Evolutionary conservation across 2,888 invertebrate species (phyloP).

Genomic region (Ormyrus thymus): DNA sequence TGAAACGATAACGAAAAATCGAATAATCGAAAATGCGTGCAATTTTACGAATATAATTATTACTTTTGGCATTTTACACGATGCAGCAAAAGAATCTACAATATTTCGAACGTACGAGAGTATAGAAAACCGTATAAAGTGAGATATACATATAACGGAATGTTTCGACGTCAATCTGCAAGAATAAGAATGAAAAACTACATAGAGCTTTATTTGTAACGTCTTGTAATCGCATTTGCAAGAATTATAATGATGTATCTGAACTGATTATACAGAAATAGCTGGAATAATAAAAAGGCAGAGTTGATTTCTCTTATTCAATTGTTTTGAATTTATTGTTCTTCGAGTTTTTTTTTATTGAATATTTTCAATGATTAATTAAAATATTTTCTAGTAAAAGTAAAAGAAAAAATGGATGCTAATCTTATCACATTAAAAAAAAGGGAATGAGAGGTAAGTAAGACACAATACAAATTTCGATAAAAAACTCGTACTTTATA

Average conservation of each 20-base stretch:
- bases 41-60: constrained; percentile 45
- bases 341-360: not conserved
- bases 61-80: constrained; percentile 40
- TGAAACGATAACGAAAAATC: constrained; percentile 27
- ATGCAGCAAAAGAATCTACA: constrained; percentile 9
- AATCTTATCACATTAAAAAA: not conserved
- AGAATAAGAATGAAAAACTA: constrained; percentile 33
- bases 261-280: constrained; percentile 56
- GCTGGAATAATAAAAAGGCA: constrained; percentile 54
- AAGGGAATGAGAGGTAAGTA: constrained; percentile 17
- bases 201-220: constrained; percentile 52
- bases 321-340: constrained; percentile 20
- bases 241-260: constrained; percentile 53
- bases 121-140: constrained; percentile 9
- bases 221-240: constrained; percentile 49
- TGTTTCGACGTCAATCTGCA: constrained; percentile 36
- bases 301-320: constrained; percentile 49
- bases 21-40: constrained; percentile 23
- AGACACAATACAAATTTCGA: constrained; percentile 14
- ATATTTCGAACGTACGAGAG: constrained; percentile 9
- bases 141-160: constrained; percentile 30
- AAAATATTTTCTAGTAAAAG: no score
- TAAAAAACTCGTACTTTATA: constrained; percentile 47
- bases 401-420: no score
- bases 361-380: not conserved